Evolutionary conservation across 2,888 invertebrate species (phyloP), one percentile per base, ranked within the genome.

Genomic region (Clivina fossor): DNA sequence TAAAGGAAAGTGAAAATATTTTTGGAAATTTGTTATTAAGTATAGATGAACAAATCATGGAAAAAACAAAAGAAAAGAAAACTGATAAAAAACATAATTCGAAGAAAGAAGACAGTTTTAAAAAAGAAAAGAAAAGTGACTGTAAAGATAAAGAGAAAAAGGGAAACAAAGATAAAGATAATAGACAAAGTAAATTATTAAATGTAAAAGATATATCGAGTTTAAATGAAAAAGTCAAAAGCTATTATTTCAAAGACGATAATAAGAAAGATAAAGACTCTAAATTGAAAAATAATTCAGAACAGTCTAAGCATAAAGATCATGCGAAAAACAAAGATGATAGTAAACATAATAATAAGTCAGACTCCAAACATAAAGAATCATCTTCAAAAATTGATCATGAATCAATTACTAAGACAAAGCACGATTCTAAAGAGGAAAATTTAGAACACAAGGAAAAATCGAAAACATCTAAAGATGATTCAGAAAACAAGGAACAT

Each of bases 11-110:
- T 50, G 54, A 56, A 49, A 41, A 54, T 13, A 61, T 61, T 33
- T 68, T 68, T 46, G 68, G 66, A 1, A 63, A 37, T 57, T 57
- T 65, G 28, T 51, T 67, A 7, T 64, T 64, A 1, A 66, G 65
- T 54, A 63, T 68, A n/a, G 68, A 68, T 41, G 60, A 63, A 4
- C 58, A 65, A 50, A 63, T 68, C 11, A 48, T 66, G 43, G 61
- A 58, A 30, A 58, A 62, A 41, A 54, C 37, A 11, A 57, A 58
- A 13, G 51, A 54, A 48, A 41, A 41, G 26, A 54, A 38, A 24
- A 16, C 8, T 13, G 49, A 18, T 22, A 58, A 41, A 40, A 44
- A 41, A 30, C 37, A 48, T 9, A n/a, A 37, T 28, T 35, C 24
- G 24, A 40, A 49, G 9, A 46, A 33, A 18, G 19, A 22, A 32